Conservation (phyloP, 2,797 vertebrate species). For the Urophycis tenuis region DNA sequence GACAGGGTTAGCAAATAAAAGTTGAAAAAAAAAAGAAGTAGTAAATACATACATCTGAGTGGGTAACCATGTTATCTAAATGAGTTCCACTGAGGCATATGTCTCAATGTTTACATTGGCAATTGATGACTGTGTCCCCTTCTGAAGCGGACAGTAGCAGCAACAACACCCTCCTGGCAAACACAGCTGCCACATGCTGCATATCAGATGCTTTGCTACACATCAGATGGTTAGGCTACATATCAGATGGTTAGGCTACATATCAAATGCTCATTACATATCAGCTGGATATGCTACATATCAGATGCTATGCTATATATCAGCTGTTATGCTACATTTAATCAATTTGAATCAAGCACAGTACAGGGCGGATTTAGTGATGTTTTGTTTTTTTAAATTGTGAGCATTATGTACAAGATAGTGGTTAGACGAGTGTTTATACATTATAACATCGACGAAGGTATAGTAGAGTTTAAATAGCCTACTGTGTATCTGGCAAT, state of each 20-base stretch:
- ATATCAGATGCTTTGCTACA: not conserved
- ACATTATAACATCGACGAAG: not conserved
- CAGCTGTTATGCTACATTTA: too few species aligned
- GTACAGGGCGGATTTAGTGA: too few species aligned
- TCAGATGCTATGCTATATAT: too few species aligned
- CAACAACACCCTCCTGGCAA: slow-evolving; percentile 23
- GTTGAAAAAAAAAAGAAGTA: too few species aligned
- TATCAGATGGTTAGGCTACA: too few species aligned
- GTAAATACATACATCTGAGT: not conserved
- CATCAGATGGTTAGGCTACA: too few species aligned
- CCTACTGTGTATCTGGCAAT: not conserved
- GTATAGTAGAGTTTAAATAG: not conserved
- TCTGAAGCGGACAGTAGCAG: slow-evolving; percentile 9
- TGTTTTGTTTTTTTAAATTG: not conserved
- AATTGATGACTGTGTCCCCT: slow-evolving; percentile 20
- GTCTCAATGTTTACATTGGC: slow-evolving; percentile 26
- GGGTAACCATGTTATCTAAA: slow-evolving; percentile 4
- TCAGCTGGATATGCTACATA: too few species aligned
- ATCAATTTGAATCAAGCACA: too few species aligned
- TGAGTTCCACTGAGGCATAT: slow-evolving; percentile 4
- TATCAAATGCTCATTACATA: too few species aligned
- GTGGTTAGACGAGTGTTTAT: not conserved
- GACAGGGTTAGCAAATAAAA: too few species aligned
- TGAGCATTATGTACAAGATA: not conserved
- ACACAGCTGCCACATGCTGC: slow-evolving; percentile 36